Evolutionary conservation across 2,888 invertebrate species (phyloP).

Genomic region (Odontocerum albicorne): DNA sequence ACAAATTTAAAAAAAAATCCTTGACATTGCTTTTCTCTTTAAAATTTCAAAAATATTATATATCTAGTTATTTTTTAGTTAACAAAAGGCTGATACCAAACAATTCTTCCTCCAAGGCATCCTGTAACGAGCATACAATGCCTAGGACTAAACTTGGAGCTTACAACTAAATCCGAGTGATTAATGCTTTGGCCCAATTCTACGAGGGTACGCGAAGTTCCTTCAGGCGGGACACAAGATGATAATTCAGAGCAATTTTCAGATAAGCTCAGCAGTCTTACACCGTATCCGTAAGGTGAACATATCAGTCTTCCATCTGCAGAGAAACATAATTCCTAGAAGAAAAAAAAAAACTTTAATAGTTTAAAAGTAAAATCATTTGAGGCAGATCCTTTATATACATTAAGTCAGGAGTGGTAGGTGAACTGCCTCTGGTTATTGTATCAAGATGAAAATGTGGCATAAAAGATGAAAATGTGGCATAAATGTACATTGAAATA

Average conservation of each 20-base stretch:
- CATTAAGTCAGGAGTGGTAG: no score
- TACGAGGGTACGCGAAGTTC: constrained; percentile 60
- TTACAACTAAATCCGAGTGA: constrained; percentile 82
- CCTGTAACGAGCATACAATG: constrained; percentile 88
- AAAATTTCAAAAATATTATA: no score
- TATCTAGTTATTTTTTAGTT: no score
- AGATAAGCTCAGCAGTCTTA: constrained; percentile 81
- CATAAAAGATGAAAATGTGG: no score
- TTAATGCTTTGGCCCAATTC: constrained; percentile 73
- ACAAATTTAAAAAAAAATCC: no score
- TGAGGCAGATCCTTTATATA: no score
- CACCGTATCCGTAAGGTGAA: constrained; percentile 86
- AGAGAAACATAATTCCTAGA: constrained; percentile 81
- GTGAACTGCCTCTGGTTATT: no score
- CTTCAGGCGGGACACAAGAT: constrained; percentile 60
- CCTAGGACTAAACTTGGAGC: constrained; percentile 86
- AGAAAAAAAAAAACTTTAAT: no score
- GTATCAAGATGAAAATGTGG: no score
- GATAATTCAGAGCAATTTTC: constrained; percentile 77
- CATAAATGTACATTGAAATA: no score
- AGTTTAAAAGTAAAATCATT: no score
- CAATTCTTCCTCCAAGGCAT: constrained; percentile 84
- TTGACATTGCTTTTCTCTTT: no score
- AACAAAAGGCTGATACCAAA: constrained; percentile 85
- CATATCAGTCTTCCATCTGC: constrained; percentile 87